Evolutionary conservation across 2,888 invertebrate genomes (phyloP).

Genomic region (Coremacera marginata): DNA sequence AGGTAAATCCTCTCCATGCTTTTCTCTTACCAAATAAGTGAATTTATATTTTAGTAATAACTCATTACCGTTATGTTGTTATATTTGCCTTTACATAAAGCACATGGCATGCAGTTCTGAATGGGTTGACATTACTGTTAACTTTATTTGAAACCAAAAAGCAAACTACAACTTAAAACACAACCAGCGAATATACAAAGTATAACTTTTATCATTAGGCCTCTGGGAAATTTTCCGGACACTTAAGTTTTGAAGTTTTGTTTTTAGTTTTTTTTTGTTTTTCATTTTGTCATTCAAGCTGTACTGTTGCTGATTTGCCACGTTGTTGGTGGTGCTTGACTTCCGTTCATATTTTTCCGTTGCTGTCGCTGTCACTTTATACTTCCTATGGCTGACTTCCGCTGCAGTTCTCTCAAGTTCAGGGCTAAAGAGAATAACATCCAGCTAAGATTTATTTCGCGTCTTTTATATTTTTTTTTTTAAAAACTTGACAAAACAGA

Average conservation of each 20-base stretch:
- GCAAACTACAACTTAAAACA: background rate
- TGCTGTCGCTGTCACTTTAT: conserved; percentile 35
- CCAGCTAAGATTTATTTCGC: background rate
- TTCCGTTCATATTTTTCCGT: conserved; percentile 22
- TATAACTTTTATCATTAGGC: conserved; percentile 66
- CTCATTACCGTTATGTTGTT: background rate
- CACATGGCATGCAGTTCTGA: background rate
- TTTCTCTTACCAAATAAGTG: too few species aligned
- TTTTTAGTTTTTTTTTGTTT: conserved; percentile 35
- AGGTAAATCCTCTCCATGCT: too few species aligned
- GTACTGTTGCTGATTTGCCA: background rate
- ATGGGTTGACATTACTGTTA: background rate
- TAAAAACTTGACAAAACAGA: background rate
- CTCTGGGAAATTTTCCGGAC: conserved; percentile 67
- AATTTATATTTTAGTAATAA: too few species aligned
- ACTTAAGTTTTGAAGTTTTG: conserved; percentile 60
- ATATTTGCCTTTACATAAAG: background rate
- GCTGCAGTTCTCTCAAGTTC: conserved; percentile 24
- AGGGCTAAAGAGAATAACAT: background rate
- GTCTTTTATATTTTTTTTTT: background rate
- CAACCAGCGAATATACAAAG: conserved; percentile 40
- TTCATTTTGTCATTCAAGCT: background rate
- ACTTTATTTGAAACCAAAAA: background rate
- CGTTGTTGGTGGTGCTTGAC: conserved; percentile 29
- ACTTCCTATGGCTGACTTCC: conserved; percentile 8